Conservation (phyloP, 2,888 invertebrate species). For the Mystacides longicornis region DNA sequence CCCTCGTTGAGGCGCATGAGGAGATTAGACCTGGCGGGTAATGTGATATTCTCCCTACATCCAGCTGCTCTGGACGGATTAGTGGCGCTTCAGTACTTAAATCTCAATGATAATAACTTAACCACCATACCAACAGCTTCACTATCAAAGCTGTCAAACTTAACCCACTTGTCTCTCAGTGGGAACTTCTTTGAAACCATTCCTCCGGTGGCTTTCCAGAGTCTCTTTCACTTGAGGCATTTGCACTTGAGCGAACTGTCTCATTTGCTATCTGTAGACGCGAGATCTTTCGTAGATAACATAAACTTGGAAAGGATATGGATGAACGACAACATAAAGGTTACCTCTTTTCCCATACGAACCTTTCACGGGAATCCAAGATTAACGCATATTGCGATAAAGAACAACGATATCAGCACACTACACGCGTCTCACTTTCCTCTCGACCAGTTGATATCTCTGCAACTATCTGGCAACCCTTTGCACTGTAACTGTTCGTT, state of each 20-base stretch:
- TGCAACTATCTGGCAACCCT: slow-evolving; percentile 76
- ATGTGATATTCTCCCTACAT: slow-evolving; percentile 66
- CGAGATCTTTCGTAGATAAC: slow-evolving; percentile 77
- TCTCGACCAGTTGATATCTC: slow-evolving; percentile 65
- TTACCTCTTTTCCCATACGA: slow-evolving; percentile 68
- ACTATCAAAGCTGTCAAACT: slow-evolving; percentile 66
- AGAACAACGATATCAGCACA: slow-evolving; percentile 66
- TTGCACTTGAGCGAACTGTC: slow-evolving; percentile 65
- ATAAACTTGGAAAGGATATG: slow-evolving; percentile 71
- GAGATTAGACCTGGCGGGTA: slow-evolving; percentile 64
- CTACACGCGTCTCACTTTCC: slow-evolving; percentile 77
- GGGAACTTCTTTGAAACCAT: slow-evolving; percentile 69
- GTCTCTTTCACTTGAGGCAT: slow-evolving; percentile 72
- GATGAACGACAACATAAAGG: slow-evolving; percentile 68
- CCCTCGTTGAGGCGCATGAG: slow-evolving; percentile 64
- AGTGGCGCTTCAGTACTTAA: slow-evolving; percentile 62
- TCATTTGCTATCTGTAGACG: slow-evolving; percentile 61
- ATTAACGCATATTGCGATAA: slow-evolving; percentile 66
- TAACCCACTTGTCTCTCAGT: slow-evolving; percentile 69
- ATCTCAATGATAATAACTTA: slow-evolving; percentile 77
- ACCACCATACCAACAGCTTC: slow-evolving; percentile 69
- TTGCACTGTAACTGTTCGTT: slow-evolving; percentile 81
- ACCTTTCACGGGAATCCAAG: slow-evolving; percentile 79
- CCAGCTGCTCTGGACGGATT: slow-evolving; percentile 68
- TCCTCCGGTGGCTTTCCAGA: slow-evolving; percentile 72